These are phyloP conservation scores for Adineta ricciae DNA, from an alignment of 2,888 invertebrate genomes.

Conservation along the genomic window DNA sequence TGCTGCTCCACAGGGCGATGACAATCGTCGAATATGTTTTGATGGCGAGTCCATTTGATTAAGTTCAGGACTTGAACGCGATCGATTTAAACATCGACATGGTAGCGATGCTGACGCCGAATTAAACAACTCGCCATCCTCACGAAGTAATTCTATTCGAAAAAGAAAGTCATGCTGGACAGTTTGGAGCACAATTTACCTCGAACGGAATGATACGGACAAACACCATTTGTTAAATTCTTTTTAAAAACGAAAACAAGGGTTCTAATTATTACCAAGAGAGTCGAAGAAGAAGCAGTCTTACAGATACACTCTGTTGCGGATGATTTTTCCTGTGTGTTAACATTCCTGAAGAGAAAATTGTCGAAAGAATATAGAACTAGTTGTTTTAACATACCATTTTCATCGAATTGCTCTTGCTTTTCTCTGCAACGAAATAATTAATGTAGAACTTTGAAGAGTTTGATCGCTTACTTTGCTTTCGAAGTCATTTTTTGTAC, in stretches of 20 bases:
- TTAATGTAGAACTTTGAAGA: not conserved
- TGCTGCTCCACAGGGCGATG: not conserved
- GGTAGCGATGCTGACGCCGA: not conserved
- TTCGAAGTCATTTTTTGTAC: not conserved
- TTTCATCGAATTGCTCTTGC: not conserved
- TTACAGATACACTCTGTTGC: not conserved
- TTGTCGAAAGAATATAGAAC: too few relatives aligned
- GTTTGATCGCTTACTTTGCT: not conserved
- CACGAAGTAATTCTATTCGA: not conserved
- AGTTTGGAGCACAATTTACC: not conserved
- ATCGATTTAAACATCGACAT: conserved; percentile 2
- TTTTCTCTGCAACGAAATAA: not conserved
- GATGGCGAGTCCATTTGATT: not conserved
- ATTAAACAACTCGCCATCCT: not conserved
- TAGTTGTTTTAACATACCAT: too few relatives aligned
- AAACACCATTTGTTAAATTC: not conserved
- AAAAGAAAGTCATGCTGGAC: too few relatives aligned
- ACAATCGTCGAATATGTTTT: not conserved
- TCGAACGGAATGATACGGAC: not conserved
- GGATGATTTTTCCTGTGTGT: not conserved
- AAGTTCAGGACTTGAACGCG: not conserved
- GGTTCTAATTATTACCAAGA: not conserved
- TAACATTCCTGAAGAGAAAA: not conserved
- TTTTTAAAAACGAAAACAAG: not conserved
- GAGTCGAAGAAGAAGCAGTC: not conserved